Percentiles rank a stretch among this genome's conserved stretches.
These are phyloP conservation scores for Seriola aureovittata DNA, from an alignment of 2,113 vertebrate genomes.

Conservation along the genomic window DNA sequence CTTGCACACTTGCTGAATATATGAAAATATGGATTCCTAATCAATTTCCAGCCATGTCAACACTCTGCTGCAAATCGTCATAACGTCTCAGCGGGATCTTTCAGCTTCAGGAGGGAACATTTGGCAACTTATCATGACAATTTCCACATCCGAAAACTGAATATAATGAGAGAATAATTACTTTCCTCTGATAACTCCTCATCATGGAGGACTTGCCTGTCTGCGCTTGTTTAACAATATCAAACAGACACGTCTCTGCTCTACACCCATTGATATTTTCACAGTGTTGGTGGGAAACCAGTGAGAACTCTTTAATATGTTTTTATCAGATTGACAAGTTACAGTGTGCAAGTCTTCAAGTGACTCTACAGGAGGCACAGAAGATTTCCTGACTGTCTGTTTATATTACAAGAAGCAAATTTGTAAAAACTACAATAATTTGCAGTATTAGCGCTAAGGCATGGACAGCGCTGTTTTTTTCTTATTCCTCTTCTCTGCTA, in stretches of 20 bases:
- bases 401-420: slow-evolving; percentile 7
- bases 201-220: slow-evolving; percentile 19
- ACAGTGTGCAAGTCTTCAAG: slow-evolving; percentile 37
- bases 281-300: slow-evolving; percentile 24
- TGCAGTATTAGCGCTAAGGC: slow-evolving; percentile 22
- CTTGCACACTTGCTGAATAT: slow-evolving; percentile 28
- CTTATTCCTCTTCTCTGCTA: neutral
- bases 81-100: slow-evolving; percentile 50
- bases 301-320: slow-evolving; percentile 35
- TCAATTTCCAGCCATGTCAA: slow-evolving; percentile 64
- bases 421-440: slow-evolving; percentile 34
- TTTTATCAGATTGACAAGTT: slow-evolving; percentile 55
- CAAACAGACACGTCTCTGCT: slow-evolving; percentile 11
- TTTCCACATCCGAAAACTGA: slow-evolving; percentile 36
- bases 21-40: slow-evolving; percentile 52
- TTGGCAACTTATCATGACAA: slow-evolving; percentile 29
- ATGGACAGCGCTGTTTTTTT: slow-evolving; percentile 6
- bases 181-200: slow-evolving; percentile 38
- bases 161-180: slow-evolving; percentile 60
- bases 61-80: slow-evolving; percentile 41
- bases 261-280: slow-evolving; percentile 26
- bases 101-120: slow-evolving; percentile 28
- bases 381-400: slow-evolving; percentile 9
- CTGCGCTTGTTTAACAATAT: slow-evolving; percentile 44
- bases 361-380: slow-evolving; percentile 13